Evolutionary conservation across 2,888 invertebrate genomes (phyloP), one percentile per base, ranked within the genome.

Genomic region (Cepaea hortensis): DNA sequence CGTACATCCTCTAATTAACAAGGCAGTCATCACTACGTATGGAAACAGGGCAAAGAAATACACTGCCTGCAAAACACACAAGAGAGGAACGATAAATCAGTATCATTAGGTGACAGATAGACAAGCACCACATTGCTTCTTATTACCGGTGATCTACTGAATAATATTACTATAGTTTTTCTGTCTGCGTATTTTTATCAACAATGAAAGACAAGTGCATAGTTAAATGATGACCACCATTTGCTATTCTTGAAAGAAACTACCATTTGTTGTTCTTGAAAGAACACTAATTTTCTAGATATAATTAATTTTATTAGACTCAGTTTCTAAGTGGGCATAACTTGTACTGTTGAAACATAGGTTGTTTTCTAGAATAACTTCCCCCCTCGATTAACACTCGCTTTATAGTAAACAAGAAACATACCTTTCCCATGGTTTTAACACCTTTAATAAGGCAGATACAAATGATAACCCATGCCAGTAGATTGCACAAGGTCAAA

Each of bases 361-460:
- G 1, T 11, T 55, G 4, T 55, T 55, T 70, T 70, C 70, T n/a
- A 20, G 20, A 23, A 2, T 70, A 15, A n/a, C 13, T n/a, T 20
- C 70, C 18, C 70, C 18, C 2, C 23, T 70, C 70, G 3, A 70
- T 70, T 1, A 7, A 23, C 18, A 70, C 0, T 35, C 35, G 23
- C 13, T 23, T n/a, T 11, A 23, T 70, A 6, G 18, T 23, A 15
- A 6, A 70, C 5, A n/a, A 70, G 6, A 15, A 70, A 5, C 85
- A 84, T 88, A 94, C 94, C 92, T 94, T 94, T 81, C 94, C 95
- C 9, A 94, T 91, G 20, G 93, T 92, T 84, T 93, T 91, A 23
- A 95, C 93, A 5, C 95, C 94, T 85, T 93, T 94, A 81, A 93
- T 93, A 13, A 95, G 91, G 18, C 92, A 93, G 18, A 92, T 88